Conservation (phyloP, 2,113 vertebrate species). For the Prochilodus magdalenae region DNA sequence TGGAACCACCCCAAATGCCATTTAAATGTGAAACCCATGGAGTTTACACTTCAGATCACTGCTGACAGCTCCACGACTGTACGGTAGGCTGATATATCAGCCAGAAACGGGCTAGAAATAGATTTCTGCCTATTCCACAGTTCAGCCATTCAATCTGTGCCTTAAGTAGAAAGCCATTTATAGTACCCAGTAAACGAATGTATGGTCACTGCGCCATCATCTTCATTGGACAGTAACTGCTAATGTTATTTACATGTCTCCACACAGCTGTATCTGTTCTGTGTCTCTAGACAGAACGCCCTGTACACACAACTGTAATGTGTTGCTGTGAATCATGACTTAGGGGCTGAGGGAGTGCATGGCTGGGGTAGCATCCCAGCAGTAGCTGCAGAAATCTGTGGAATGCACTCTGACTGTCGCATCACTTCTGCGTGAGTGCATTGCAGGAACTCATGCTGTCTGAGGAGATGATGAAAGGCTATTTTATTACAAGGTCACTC, state of each 20-base stretch:
- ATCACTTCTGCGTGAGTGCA: constrained; percentile 45
- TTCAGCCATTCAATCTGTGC: too few relatives aligned
- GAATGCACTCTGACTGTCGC: constrained; percentile 41
- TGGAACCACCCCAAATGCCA: too few relatives aligned
- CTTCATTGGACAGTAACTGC: too few relatives aligned
- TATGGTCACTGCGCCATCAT: too few relatives aligned
- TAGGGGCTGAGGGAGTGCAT: neutral
- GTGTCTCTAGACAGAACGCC: too few relatives aligned
- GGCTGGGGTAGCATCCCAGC: neutral
- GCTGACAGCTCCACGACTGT: neutral
- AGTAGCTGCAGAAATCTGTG: constrained; percentile 31
- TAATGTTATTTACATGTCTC: too few relatives aligned
- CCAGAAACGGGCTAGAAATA: neutral
- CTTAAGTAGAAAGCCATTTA: neutral
- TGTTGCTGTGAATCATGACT: neutral
- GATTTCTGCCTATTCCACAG: neutral
- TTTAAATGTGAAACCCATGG: too few relatives aligned
- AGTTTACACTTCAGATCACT: too few relatives aligned
- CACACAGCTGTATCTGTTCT: neutral
- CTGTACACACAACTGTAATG: neutral
- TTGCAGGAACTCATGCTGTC: constrained; percentile 11
- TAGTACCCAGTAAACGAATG: too few relatives aligned
- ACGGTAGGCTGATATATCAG: neutral
- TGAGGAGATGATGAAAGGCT: neutral
- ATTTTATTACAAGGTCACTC: neutral